Evolutionary conservation across 2,113 vertebrate species (phyloP), one percentile per base, ranked within the genome.

Genomic region (Podarcis cretensis): DNA sequence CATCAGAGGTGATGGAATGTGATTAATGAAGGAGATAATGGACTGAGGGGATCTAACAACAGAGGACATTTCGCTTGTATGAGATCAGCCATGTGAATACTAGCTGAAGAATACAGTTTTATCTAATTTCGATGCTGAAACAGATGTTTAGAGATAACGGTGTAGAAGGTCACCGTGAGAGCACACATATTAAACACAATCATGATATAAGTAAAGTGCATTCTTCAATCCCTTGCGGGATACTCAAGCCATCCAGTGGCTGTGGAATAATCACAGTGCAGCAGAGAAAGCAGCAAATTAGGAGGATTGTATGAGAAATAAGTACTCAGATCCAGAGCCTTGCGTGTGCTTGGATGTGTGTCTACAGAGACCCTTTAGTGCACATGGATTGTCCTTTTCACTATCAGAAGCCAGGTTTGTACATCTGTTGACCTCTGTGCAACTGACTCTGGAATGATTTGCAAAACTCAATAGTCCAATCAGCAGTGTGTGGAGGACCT

Each of bases 1-100:
- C 21, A 0, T 79, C 65, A 80, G 16, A 84, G 57, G 18, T 25
- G 68, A 13, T 90, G 84, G 27, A 23, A 73, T 73, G 87, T 87
- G 94, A 87, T 87, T 92, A 65, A 81, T 81, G 80, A 59, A 90
- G 88, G 85, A 83, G 2, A 74, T 83, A 13, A 59, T 30, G 80
- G 84, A 32, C 90, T 95, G 81, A 76, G 66, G 89, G 88, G 88
- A 69, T 40, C 68, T 35, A 74, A 59, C 5, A 74, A 21, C 0
- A 18, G 43, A 81, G 75, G 43, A 9, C 0, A 6, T 54, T 76
- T 87, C 69, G 75, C 27, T 81, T 87, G 59, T 14, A 9, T 77
- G 76, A 91, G 84, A 18, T 68, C 68, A 87, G 27, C 40, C 83
- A 85, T 83, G 6, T 81, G 71, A 83, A 65, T 87, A 18, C n/a